Base-by-base conservation (phyloP, 2,888 invertebrate species). In the Ephialtes manifestator region DNA sequence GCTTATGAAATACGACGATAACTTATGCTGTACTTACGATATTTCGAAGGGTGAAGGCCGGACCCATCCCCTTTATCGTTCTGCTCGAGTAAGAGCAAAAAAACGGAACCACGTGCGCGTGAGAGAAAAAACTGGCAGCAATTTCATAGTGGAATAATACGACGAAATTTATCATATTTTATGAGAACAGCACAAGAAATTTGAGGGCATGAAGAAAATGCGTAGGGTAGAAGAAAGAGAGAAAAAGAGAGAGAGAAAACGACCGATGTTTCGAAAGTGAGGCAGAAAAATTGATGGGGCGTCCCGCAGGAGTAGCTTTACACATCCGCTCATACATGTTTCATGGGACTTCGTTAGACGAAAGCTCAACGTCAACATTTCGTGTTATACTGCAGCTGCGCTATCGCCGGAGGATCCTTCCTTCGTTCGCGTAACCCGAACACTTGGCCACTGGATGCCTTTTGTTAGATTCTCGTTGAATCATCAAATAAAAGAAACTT, bases 321-420 rank as follows among this genome's bases (percentile, higher is more conserved):
- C 63, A 31, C 48, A 78, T 60, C 70, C 67, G 71, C 80, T 86
- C 87, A 87, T 87, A 86, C 83, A 89, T 89, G 72, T 89, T 89
- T 90, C 86, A 90, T 87, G 80, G 24, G 55, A 65, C 75, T 77
- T 86, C 86, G 81, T 87, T 87, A 82, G 67, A 74, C 67, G 74
- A 53, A 58, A 67, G 11, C 68, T 48, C 48, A 48, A 68, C 31
- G 11, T 53, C 63, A 2, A 28, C 60, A 51, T 65, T 20, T 63
- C 39, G n/a, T 48, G 35, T 63, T n/a, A 18, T 31, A 35, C n/a
- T 65, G 53, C 48, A 63, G 48, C 31, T 24, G 60, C 13, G 75
- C 31, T 31, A 31, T 18, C 60, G 43, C 20, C 48, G 35, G 31
- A 48, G 35, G 63, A 63, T 63, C 43, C 1, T 24, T 28, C 28